These are phyloP conservation scores for Drosophila pullipes DNA, from an alignment of 2,888 invertebrate genomes.

Conservation along the genomic window DNA sequence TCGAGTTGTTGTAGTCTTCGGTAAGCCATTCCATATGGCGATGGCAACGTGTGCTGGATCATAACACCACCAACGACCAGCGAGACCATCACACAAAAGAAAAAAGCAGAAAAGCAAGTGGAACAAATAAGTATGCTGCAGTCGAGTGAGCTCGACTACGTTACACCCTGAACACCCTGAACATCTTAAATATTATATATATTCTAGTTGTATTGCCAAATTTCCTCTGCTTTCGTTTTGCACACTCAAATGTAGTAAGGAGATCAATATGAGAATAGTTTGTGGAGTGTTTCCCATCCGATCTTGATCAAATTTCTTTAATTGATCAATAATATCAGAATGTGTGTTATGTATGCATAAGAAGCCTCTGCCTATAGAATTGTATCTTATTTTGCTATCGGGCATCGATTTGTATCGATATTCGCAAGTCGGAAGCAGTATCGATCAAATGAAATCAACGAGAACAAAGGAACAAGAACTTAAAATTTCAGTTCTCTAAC, in stretches of 20 bases:
- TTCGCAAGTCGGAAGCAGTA: neutral
- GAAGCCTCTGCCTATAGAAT: neutral
- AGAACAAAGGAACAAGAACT: neutral
- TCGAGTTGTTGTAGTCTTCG: conserved; percentile 33
- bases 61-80: neutral
- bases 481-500: neutral
- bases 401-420: neutral
- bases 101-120: neutral
- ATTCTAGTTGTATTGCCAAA: neutral
- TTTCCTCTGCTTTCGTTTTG: neutral
- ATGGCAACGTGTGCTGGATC: conserved; percentile 41
- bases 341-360: neutral
- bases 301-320: neutral
- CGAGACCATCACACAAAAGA: conserved; percentile 3
- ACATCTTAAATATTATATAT: neutral
- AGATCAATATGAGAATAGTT: neutral
- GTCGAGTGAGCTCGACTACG: neutral
- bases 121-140: neutral
- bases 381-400: neutral
- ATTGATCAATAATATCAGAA: neutral
- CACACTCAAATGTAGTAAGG: neutral
- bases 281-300: neutral
- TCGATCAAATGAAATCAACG: neutral
- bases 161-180: neutral
- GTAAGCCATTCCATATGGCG: conserved; percentile 28